Conservation (phyloP, 2,888 invertebrate genomes). For the Cheilosia impressa region DNA sequence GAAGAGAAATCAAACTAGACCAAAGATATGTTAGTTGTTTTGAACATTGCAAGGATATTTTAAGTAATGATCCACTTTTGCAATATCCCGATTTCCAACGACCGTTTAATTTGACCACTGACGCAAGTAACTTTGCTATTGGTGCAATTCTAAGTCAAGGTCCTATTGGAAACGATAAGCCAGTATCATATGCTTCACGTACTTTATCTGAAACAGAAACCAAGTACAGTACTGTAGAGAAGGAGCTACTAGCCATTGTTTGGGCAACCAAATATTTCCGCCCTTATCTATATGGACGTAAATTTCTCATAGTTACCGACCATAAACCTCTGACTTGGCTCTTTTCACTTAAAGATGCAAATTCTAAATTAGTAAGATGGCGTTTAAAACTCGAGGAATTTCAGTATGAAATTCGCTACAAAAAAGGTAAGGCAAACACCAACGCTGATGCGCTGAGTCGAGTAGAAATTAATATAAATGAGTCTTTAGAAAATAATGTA, state of each 20-base stretch:
- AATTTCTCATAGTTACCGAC: slow-evolving; percentile 79
- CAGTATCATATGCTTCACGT: slow-evolving; percentile 77
- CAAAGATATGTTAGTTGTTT: slow-evolving; percentile 15
- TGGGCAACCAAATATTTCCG: slow-evolving; percentile 80
- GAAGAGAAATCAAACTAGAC: slow-evolving; percentile 11
- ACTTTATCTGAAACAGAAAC: slow-evolving; percentile 71
- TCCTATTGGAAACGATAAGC: slow-evolving; percentile 59
- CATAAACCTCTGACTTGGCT: too few relatives aligned
- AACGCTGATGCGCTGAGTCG: slow-evolving; percentile 72
- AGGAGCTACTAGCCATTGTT: slow-evolving; percentile 79
- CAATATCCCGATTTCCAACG: slow-evolving; percentile 29
- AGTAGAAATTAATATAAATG: background rate
- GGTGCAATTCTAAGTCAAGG: slow-evolving; percentile 76
- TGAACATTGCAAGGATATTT: slow-evolving; percentile 26
- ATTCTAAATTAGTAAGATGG: slow-evolving; percentile 52
- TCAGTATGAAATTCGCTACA: slow-evolving; percentile 65
- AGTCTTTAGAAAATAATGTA: background rate
- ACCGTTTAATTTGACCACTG: slow-evolving; percentile 30
- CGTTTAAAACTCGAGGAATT: slow-evolving; percentile 44
- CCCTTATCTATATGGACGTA: slow-evolving; percentile 79
- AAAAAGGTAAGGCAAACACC: slow-evolving; percentile 68
- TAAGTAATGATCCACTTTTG: slow-evolving; percentile 23
- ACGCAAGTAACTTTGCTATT: slow-evolving; percentile 69
- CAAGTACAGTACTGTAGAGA: slow-evolving; percentile 78
- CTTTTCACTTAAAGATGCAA: too few relatives aligned